phyloP scores from a whole-genome alignment of 2,797 vertebrate genomes.

The Siniperca scherzeri region DNA sequence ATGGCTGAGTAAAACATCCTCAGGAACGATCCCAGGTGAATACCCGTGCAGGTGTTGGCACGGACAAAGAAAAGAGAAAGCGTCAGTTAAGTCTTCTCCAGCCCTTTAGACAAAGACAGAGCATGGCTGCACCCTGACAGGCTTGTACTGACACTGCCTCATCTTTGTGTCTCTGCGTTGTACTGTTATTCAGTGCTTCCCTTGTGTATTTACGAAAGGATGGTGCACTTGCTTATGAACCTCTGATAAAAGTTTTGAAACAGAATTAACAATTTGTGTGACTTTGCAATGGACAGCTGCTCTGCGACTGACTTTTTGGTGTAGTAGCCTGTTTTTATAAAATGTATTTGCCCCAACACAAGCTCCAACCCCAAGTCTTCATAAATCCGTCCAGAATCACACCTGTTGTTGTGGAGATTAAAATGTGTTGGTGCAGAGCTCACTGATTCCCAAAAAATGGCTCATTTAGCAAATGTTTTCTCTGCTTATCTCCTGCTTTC shows the following conservation, averaged over 20 bases:
- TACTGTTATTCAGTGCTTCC: conserved; percentile 20
- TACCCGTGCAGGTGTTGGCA: conserved; percentile 78
- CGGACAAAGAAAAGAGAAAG: conserved; percentile 70
- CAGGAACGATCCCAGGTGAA: conserved; percentile 72
- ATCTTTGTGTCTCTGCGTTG: conserved; percentile 23
- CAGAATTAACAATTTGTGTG: conserved; percentile 6
- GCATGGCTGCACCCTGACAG: conserved; percentile 52
- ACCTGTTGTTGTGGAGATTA: conserved; percentile 43
- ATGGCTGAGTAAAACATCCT: conserved; percentile 74
- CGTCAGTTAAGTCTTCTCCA: conserved; percentile 59
- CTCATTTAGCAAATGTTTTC: conserved; percentile 50
- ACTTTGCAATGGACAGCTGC: conserved; percentile 8
- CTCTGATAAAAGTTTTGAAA: background rate
- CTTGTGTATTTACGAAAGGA: conserved; percentile 15
- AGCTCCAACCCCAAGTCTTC: conserved; percentile 4
- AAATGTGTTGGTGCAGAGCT: conserved; percentile 33
- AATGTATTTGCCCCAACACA: background rate
- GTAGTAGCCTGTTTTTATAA: conserved; percentile 16
- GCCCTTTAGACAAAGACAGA: conserved; percentile 59
- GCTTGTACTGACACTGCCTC: conserved; percentile 37
- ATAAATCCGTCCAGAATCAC: conserved; percentile 37
- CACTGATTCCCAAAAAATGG: conserved; percentile 29
- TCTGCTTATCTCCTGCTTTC: conserved; percentile 50
- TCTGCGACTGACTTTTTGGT: background rate
- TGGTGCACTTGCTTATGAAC: background rate